Conservation (phyloP, 1,140 invertebrate genomes). For the Ceratosolen fusciceps region DNA sequence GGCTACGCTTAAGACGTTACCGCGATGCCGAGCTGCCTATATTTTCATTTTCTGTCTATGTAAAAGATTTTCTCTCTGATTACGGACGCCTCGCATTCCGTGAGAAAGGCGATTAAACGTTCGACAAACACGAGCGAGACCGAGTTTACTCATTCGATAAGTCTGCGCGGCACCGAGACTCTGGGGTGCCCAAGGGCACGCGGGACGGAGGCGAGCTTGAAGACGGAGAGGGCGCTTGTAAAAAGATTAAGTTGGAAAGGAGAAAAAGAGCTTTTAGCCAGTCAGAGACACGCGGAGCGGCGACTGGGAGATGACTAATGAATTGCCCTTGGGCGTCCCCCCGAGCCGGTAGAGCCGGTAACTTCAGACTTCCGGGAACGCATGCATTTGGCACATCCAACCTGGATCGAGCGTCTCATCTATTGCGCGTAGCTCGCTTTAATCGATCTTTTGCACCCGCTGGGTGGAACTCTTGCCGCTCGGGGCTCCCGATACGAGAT, state of each 20-base stretch:
- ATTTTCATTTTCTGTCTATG: neutral
- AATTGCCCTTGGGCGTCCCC: neutral
- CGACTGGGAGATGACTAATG: conserved; percentile 2
- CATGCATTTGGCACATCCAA: neutral
- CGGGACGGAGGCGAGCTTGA: neutral
- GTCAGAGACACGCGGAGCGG: neutral
- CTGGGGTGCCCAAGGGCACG: neutral
- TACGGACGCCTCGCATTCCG: neutral
- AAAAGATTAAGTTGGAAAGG: neutral
- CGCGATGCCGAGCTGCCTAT: neutral
- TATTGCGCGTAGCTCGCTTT: neutral
- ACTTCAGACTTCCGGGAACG: conserved; percentile 27
- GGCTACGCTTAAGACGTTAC: neutral
- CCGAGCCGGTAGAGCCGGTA: neutral
- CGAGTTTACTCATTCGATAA: neutral
- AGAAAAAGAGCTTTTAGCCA: neutral
- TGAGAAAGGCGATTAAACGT: neutral
- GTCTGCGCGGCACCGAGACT: too few species aligned
- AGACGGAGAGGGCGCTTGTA: neutral
- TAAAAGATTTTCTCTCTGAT: neutral
- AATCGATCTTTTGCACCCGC: neutral
- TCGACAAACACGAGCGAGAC: neutral
- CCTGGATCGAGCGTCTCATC: conserved; percentile 1
- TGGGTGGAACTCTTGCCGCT: neutral
- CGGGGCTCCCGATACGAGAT: neutral